Evolutionary conservation across 2,888 invertebrate species (phyloP), one percentile per base, ranked within the genome.

Genomic region (Drosophila borealis): DNA sequence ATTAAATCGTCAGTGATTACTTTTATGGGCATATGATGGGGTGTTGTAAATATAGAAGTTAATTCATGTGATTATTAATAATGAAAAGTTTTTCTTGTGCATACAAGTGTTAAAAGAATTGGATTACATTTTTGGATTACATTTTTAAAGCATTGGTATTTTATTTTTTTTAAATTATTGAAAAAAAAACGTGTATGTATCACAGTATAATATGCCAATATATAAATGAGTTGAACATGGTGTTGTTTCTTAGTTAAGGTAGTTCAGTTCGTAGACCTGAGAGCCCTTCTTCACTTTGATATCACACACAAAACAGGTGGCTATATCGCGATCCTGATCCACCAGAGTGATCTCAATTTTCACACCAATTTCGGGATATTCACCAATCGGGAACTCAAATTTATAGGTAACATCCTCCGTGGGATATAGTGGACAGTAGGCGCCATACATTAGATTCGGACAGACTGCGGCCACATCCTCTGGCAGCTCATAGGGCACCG

Each of bases 321-420:
- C 77, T 0, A 78, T 37, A 8, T 89, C 82, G 0, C 70, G 63
- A 36, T 85, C 81, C 66, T 91, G 90, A 74, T 92, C 91, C 19
- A 86, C 81, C 34, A 92, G n/a, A 48, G 83, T 81, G 4, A 91
- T 84, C 68, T 92, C 91, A 19, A 92, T 85, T 44, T 85, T 90
- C 0, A 91, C 90, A 48, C 88, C 80, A 19, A 92, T 88, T 66
- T 92, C 91, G 0, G 92, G 92, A 74, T 92, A 92, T 8, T 79
- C 81, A 1, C 80, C 87, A 55, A 92, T 84, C 19, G 91, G 91
- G 49, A 93, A 90, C 0, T 48, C 5, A 21, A 93, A 91, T 6
- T 81, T 59, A 68, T 92, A 93, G 3, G 90, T 89, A 0, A 88
- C 91, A 78, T 91, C 90, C 64, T 93, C 92, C 0, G 87, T 90